Evolutionary conservation across 2,888 invertebrate genomes (phyloP), one percentile per base, ranked within the genome.

Genomic region (Lepidocyrtoides sp.): DNA sequence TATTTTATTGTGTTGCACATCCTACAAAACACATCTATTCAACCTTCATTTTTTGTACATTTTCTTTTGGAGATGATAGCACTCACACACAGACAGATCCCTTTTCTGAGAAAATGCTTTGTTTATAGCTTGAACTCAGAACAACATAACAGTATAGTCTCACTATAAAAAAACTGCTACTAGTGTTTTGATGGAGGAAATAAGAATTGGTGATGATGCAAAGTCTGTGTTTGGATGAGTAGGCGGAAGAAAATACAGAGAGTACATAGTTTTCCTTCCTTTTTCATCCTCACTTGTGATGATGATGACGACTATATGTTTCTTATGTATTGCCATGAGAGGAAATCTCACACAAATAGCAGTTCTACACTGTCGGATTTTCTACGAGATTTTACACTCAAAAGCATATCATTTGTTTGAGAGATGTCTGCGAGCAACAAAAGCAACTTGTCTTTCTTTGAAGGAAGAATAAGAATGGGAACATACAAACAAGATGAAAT

Each of bases 311-410:
- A 69, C 75, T 10, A 48, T 75, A 26, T 20, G 8, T n/a, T n/a
- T n/a, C n/a, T 32, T 69, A 32, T 32, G 66, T n/a, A 36, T 20
- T 3, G 17, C 36, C 66, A 32, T 69, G 66, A 36, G 66, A 69
- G 23, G 66, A 69, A 69, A 69, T 69, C 36, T 69, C 36, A 69
- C 60, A 60, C 66, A 69, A 69, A 36, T 12, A 48, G 48, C 44
- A 75, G 75, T 48, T 20, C 17, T 32, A 66, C 4, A 32, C 32
- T 69, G 44, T 17, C 7, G 44, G 72, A 72, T 72, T 60, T 60
- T 82, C 29, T 41, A 83, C 82, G 82, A 83, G 82, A 83, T 83
- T 83, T 83, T 83, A 83, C 66, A 63, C 82, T 83, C 82, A 83
- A 83, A 83, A 83, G 41, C 72, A 44, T 63, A 81, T 83, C 82